A percentile compares a stretch with the other conserved stretches of the same genome.
Evolutionary conservation across 35 echinoderm and acorn worm species (phyloP).

Genomic region (Diadema setosum): DNA sequence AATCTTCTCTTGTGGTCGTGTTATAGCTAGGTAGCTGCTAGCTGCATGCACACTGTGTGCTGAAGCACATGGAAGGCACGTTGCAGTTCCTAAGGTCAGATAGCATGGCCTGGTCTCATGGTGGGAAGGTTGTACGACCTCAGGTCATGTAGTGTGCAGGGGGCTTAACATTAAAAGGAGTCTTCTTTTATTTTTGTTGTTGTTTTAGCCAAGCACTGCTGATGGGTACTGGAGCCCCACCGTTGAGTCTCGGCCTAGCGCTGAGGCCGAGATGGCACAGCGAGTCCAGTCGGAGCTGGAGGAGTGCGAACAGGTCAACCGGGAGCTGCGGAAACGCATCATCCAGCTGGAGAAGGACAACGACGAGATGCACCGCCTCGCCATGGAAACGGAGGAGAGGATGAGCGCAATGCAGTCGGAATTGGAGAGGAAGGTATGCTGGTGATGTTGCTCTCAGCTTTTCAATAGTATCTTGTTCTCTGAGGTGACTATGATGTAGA

Average conservation of each 20-base stretch:
- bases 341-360: slow-evolving; percentile 64
- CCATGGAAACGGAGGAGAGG: slow-evolving; percentile 81
- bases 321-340: slow-evolving; percentile 63
- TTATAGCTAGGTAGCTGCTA: too few relatives aligned
- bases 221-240: slow-evolving; percentile 38
- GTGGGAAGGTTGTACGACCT: too few relatives aligned
- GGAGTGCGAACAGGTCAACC: slow-evolving; percentile 73
- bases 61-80: too few relatives aligned
- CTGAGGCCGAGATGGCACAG: slow-evolving; percentile 30
- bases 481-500: too few relatives aligned
- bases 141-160: too few relatives aligned
- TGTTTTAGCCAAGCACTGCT: slow-evolving; percentile 29
- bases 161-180: too few relatives aligned
- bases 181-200: background rate
- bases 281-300: slow-evolving; percentile 61
- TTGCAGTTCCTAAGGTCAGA: too few relatives aligned
- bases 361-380: slow-evolving; percentile 70
- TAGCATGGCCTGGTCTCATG: too few relatives aligned
- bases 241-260: slow-evolving; percentile 1
- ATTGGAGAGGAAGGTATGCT: slow-evolving; percentile 16
- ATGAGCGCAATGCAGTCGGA: slow-evolving; percentile 37
- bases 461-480: too few relatives aligned
- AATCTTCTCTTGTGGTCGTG: too few relatives aligned
- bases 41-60: too few relatives aligned
- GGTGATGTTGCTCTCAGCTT: too few relatives aligned